Percentiles rank a stretch among this genome's conserved stretches.
Evolutionary conservation across 2,797 vertebrate genomes (phyloP).

Genomic region (Pteronotus mesoamericanus): DNA sequence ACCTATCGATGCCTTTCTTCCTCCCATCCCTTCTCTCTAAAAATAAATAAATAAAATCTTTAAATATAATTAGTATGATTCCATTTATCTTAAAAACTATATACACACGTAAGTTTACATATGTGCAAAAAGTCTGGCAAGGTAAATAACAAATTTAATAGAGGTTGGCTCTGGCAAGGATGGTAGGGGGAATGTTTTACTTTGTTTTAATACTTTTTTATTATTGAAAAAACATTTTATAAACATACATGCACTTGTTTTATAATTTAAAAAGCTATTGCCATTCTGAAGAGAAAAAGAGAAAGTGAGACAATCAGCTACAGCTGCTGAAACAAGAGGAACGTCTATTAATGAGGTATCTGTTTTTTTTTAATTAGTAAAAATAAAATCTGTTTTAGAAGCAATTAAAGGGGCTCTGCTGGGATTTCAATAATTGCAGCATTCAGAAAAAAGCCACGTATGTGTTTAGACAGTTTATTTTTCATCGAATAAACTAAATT

Average conservation of each 20-base stretch:
- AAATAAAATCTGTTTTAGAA: not conserved
- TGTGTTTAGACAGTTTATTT: not conserved
- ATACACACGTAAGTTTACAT: not conserved
- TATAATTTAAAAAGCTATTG: not conserved
- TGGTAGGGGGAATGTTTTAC: not conserved
- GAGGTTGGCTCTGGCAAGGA: not conserved
- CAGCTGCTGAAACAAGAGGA: not conserved
- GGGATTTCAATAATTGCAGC: not conserved
- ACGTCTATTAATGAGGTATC: not conserved
- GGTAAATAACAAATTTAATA: not conserved
- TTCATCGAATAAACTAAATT: not conserved
- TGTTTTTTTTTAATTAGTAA: not conserved
- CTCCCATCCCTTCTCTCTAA: not conserved
- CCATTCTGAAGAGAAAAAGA: not conserved
- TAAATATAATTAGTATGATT: not conserved
- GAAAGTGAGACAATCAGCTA: not conserved
- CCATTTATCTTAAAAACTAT: not conserved
- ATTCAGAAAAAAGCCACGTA: not conserved
- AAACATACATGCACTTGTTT: not conserved
- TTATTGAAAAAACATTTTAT: not conserved
- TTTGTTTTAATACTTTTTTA: conserved; percentile 12
- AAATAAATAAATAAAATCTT: not conserved
- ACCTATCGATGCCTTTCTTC: not conserved
- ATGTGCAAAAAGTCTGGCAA: not conserved
- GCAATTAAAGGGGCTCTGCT: not conserved